Base-by-base conservation (phyloP, 2,888 invertebrate species). In the Lymantria dispar region DNA sequence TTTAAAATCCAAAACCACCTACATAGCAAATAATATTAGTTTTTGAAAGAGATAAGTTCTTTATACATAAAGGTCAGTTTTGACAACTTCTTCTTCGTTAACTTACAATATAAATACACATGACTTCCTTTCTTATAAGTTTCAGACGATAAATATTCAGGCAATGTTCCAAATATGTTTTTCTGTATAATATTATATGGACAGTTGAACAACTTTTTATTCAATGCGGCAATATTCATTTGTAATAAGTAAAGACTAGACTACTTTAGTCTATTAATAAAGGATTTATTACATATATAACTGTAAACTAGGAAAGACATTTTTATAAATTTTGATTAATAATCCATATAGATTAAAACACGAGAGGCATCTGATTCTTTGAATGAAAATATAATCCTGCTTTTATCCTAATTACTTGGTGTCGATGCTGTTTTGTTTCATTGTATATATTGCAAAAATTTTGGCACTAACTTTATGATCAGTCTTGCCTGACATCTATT, bases 151-250 rank as follows among this genome's bases (percentile, higher is more conserved):
- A 63, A 48, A 50, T 49, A 42, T 54, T 39, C 52, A 62, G 63
- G 63, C 65, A 56, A 37, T 45, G n/a, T 36, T 43, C 65, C 65
- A 63, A 52, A 53, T 15, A 44, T 44, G 14, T 56, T 60, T 52
- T 54, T 48, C 43, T 38, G 45, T 41, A 50, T 56, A 58, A 54
- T 55, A 48, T 39, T 55, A 43, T 52, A 47, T 37, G 43, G 45
- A 45, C 12, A 12, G 7, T 54, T 58, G 51, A 53, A 55, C 55
- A 58, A 45, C 43, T 48, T 37, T 50, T 46, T 58, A 50, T 58
- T 60, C 49, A 58, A 45, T 43, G 49, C 48, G 62, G 61, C 58
- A 55, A 46, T 44, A 42, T 41, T 42, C 31, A 50, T 51, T 56
- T 50, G 40, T 43, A 15, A 50, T 43, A 46, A 52, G 47, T 48